A percentile compares a stretch with the other conserved stretches of the same genome.
Evolutionary conservation across 2,888 invertebrate genomes (phyloP).

Genomic region (Pristionchus arcanus): DNA sequence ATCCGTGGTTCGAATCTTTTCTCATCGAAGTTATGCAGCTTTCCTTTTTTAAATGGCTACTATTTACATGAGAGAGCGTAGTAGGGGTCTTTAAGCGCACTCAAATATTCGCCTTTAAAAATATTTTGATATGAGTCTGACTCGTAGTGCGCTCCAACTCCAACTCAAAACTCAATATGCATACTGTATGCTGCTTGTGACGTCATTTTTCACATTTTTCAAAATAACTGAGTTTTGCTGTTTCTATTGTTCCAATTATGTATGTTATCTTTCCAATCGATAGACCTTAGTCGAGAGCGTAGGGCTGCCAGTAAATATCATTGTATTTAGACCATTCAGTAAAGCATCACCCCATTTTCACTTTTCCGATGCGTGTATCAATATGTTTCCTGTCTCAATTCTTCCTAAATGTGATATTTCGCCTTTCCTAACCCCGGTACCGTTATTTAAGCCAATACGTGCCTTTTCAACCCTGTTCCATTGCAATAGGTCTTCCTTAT

Average conservation of each 20-base stretch:
- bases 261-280: not conserved
- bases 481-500: not conserved
- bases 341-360: not conserved
- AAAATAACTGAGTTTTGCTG: not conserved
- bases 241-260: not conserved
- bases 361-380: not conserved
- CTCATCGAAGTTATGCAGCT: not conserved
- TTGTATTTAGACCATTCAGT: not conserved
- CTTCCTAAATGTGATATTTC: not conserved
- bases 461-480: conserved; percentile 16
- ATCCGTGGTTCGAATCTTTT: conserved; percentile 18
- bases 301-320: not conserved
- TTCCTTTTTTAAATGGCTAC: not conserved
- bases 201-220: not conserved
- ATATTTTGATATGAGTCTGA: not conserved
- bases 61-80: not conserved
- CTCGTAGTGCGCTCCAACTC: not conserved
- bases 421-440: conserved; percentile 1
- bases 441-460: not conserved
- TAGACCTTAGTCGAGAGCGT: not conserved
- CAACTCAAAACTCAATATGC: no score
- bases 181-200: not conserved
- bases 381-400: conserved; percentile 17
- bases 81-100: not conserved
- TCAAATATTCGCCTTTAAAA: not conserved